Conservation (phyloP, 1,140 invertebrate species). For the Eriocheir sinensis region DNA sequence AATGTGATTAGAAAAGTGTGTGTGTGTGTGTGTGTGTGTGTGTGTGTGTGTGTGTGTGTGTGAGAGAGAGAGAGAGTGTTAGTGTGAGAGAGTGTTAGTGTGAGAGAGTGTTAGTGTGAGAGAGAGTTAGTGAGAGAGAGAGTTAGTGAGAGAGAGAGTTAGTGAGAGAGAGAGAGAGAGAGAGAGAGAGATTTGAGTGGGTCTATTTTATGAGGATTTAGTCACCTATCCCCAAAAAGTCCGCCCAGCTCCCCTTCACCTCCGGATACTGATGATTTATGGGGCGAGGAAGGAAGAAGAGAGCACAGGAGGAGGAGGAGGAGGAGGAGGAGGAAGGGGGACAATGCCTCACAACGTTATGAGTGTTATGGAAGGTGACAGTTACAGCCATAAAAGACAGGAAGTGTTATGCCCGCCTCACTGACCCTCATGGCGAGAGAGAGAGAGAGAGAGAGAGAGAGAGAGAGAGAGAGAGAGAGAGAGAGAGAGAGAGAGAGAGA, state of each 20-base stretch:
- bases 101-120: conserved; percentile 43
- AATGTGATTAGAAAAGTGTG: no score
- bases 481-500: conserved; percentile 26
- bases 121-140: conserved; percentile 63
- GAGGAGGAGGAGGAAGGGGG: neutral
- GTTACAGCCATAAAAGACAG: conserved; percentile 39
- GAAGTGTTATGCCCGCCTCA: conserved; percentile 38
- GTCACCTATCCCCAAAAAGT: neutral
- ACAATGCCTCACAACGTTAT: conserved; percentile 3
- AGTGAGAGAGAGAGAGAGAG: no score
- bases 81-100: conserved; percentile 45
- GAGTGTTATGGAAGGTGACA: neutral
- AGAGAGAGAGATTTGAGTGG: no score
- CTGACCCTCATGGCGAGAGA: neutral
- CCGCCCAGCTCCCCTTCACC: neutral
- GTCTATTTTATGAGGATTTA: neutral
- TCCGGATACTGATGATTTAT: conserved; percentile 6
- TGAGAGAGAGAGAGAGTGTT: neutral
- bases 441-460: conserved; percentile 49
- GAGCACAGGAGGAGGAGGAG: neutral
- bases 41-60: neutral
- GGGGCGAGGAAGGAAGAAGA: neutral
- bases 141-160: no score
- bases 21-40: conserved; percentile 29
- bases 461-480: conserved; percentile 61